These are phyloP conservation scores for Pampusana beccarii DNA, from an alignment of 2,113 vertebrate genomes.

Conservation along the genomic window DNA sequence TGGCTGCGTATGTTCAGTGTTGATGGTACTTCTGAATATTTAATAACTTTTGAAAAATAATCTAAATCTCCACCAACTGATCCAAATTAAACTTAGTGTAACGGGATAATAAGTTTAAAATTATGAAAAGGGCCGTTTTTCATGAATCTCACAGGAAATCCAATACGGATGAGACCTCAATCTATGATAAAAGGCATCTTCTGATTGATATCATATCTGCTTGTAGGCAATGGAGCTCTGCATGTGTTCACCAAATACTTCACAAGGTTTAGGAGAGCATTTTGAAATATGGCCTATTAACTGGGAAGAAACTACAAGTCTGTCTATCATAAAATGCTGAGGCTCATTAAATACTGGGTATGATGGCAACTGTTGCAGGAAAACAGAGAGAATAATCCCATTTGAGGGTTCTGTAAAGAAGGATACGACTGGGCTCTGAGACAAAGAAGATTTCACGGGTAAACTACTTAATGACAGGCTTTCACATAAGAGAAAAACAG, in stretches of 20 bases:
- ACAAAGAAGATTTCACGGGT: not conserved
- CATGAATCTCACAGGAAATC: not conserved
- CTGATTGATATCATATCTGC: not conserved
- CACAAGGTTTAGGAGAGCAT: not conserved
- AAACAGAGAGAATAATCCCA: slow-evolving; percentile 17
- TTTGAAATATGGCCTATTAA: not conserved
- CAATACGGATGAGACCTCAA: not conserved
- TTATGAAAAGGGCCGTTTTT: not conserved
- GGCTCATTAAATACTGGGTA: not conserved
- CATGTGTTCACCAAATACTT: not conserved
- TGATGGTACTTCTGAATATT: not conserved
- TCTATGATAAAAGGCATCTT: not conserved
- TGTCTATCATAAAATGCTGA: not conserved
- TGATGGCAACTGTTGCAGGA: not conserved
- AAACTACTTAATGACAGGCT: slow-evolving; percentile 53
- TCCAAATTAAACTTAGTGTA: not conserved
- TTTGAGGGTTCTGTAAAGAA: not conserved
- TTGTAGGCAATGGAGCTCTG: not conserved
- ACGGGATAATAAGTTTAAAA: not conserved
- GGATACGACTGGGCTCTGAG: not conserved
- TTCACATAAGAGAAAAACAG: not conserved
- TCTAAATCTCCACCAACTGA: not conserved
- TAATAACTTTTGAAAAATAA: not conserved
- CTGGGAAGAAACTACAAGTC: not conserved
- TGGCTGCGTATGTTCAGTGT: not conserved